These are phyloP conservation scores for Liposcelis brunnea DNA, from an alignment of 2,888 invertebrate genomes.

Conservation along the genomic window DNA sequence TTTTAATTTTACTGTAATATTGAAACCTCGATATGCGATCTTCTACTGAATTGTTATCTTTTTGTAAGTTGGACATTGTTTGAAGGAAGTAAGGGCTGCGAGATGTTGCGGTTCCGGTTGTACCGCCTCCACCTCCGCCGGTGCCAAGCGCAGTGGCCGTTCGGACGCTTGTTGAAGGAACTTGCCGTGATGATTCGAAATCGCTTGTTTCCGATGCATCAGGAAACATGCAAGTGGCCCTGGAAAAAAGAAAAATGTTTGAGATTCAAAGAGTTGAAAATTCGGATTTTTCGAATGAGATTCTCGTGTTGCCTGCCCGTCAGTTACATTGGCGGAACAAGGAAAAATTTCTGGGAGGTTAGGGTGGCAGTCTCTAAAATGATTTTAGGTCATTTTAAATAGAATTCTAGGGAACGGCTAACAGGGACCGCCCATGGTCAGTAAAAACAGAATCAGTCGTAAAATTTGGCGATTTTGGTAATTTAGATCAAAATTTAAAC, in stretches of 20 bases:
- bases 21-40: background rate
- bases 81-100: constrained; percentile 8
- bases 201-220: constrained; percentile 24
- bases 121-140: background rate
- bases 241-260: constrained; percentile 13
- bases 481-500: too few species aligned
- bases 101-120: background rate
- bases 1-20: constrained; percentile 4
- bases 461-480: too few species aligned
- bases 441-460: too few species aligned
- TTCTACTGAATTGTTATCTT: background rate
- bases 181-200: constrained; percentile 16
- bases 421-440: too few species aligned
- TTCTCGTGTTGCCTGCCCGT: too few species aligned
- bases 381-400: too few species aligned
- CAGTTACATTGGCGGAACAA: too few species aligned
- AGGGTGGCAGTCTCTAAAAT: too few species aligned
- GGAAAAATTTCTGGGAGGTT: too few species aligned
- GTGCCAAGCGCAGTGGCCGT: background rate
- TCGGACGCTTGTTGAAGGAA: background rate
- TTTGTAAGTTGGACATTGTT: background rate
- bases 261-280: too few species aligned
- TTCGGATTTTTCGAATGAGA: too few species aligned
- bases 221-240: constrained; percentile 21
- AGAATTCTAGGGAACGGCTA: too few species aligned